Evolutionary conservation across 1,140 invertebrate species (phyloP).

Genomic region (Drosophila nigrodunni): DNA sequence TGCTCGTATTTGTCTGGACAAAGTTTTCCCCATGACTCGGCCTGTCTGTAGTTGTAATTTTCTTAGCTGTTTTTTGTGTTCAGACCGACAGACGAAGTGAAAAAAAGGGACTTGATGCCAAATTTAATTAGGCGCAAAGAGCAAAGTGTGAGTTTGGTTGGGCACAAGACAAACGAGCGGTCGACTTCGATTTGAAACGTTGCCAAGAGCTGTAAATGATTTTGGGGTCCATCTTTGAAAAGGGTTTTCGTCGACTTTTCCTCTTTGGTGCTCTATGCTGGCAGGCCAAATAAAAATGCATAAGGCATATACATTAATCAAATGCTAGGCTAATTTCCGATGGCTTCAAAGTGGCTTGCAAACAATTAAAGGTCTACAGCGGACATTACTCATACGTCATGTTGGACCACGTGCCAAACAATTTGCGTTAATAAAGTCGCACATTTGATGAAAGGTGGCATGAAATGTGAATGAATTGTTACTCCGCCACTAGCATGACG

Average conservation of each 20-base stretch:
- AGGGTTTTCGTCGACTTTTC: slow-evolving; percentile 70
- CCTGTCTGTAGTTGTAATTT: slow-evolving; percentile 61
- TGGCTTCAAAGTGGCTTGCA: slow-evolving; percentile 33
- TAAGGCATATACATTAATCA: slow-evolving; percentile 68
- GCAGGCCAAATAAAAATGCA: slow-evolving; percentile 53
- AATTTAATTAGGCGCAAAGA: slow-evolving; percentile 83
- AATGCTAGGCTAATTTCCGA: slow-evolving; percentile 69
- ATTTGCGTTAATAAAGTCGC: slow-evolving; percentile 67
- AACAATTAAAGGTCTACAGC: slow-evolving; percentile 37
- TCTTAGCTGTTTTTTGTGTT: slow-evolving; percentile 31
- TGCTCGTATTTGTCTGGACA: slow-evolving; percentile 70
- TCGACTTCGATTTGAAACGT: slow-evolving; percentile 79
- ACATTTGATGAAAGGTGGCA: slow-evolving; percentile 42
- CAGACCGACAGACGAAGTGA: slow-evolving; percentile 32
- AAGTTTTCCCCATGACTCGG: slow-evolving; percentile 56
- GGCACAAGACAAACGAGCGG: slow-evolving; percentile 74
- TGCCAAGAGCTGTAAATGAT: slow-evolving; percentile 75
- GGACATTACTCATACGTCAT: slow-evolving; percentile 67
- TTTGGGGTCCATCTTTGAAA: slow-evolving; percentile 65
- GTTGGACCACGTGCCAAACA: slow-evolving; percentile 44
- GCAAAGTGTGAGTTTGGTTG: slow-evolving; percentile 54
- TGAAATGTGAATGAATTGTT: slow-evolving; percentile 19
- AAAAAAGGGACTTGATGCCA: slow-evolving; percentile 81
- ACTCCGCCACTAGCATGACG: slow-evolving; percentile 32
- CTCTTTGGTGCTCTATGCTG: slow-evolving; percentile 30